Conservation (phyloP, 2,113 vertebrate genomes). For the Boulengeromyrus knoepffleri region DNA sequence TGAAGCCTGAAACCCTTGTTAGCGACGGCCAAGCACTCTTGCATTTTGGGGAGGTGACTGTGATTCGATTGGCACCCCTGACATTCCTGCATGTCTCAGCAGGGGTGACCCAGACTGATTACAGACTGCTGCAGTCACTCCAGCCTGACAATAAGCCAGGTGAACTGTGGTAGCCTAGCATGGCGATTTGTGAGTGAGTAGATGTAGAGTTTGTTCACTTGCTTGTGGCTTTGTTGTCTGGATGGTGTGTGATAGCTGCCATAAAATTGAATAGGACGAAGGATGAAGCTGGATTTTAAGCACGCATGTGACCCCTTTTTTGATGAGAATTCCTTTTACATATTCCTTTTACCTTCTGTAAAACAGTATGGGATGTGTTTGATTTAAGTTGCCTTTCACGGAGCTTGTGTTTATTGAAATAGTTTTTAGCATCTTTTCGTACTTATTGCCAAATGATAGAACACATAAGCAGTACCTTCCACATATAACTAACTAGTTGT, state of each 20-base stretch:
- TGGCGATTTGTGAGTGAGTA: background rate
- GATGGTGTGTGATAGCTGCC: background rate
- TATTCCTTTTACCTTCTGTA: background rate
- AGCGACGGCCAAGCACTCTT: background rate
- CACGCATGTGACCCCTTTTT: background rate
- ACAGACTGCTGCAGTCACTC: background rate
- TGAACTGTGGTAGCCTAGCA: background rate
- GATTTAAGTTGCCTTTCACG: background rate
- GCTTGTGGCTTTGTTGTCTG: background rate
- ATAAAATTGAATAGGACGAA: background rate
- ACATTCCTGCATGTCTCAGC: background rate
- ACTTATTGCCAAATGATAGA: constrained; percentile 49
- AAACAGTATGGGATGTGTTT: background rate
- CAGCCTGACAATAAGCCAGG: background rate
- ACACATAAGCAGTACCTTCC: constrained; percentile 11
- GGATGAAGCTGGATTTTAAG: background rate
- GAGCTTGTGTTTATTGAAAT: constrained; percentile 13
- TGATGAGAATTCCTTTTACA: background rate
- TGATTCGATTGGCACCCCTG: background rate
- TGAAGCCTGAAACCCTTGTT: background rate
- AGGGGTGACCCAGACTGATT: background rate
- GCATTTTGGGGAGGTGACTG: background rate
- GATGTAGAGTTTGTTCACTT: background rate
- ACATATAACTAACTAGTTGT: background rate
- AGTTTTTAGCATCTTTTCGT: constrained; percentile 28